Evolutionary conservation across 2,888 invertebrate species (phyloP).

Genomic region (Erpobdella octoculata): DNA sequence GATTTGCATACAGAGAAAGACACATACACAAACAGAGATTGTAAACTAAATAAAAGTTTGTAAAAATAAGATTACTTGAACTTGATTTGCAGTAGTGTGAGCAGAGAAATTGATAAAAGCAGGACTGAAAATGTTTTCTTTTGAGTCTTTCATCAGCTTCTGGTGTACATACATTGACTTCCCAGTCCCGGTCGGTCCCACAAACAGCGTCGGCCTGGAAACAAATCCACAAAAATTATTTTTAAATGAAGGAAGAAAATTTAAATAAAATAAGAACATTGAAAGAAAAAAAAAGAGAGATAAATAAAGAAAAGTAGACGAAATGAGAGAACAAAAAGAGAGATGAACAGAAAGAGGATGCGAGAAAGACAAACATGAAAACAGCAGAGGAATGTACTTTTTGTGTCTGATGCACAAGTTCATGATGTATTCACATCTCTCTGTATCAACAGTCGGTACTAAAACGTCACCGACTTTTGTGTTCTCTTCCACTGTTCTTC

Average conservation of each 20-base stretch:
- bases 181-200: conserved; percentile 56
- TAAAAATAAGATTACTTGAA: conserved; percentile 59
- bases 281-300: too few relatives aligned
- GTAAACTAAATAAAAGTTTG: background rate
- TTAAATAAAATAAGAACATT: too few relatives aligned
- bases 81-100: conserved; percentile 73
- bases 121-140: conserved; percentile 69
- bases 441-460: conserved; percentile 55
- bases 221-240: background rate
- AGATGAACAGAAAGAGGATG: too few relatives aligned
- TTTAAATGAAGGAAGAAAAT: background rate
- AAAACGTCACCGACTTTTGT: conserved; percentile 52
- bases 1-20: background rate
- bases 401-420: conserved; percentile 49
- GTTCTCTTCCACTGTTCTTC: conserved; percentile 40
- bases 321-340: too few relatives aligned
- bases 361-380: too few relatives aligned
- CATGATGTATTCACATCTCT: conserved; percentile 53
- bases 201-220: conserved; percentile 51
- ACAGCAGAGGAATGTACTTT: conserved; percentile 42
- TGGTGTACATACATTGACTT: conserved; percentile 58
- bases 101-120: conserved; percentile 82
- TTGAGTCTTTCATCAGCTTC: conserved; percentile 58
- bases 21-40: background rate
- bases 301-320: too few relatives aligned